Percentiles rank a stretch among this genome's conserved stretches.
These are phyloP conservation scores for Thermophis baileyi DNA, from an alignment of 2,113 vertebrate species.

Conservation along the genomic window DNA sequence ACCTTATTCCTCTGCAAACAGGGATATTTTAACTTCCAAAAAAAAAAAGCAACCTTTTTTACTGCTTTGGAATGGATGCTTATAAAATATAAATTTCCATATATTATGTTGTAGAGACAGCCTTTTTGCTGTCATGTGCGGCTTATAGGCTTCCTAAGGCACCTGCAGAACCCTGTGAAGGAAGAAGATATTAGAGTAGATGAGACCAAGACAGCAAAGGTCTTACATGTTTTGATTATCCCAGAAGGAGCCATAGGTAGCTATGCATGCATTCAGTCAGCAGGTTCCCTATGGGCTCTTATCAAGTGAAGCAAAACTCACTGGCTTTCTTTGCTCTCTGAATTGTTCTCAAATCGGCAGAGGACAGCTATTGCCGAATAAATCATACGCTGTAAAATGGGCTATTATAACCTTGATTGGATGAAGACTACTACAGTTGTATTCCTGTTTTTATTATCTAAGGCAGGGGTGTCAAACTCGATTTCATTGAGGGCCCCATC, in stretches of 20 bases:
- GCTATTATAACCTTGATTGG: background rate
- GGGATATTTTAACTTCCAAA: background rate
- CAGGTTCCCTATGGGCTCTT: background rate
- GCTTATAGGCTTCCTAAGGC: background rate
- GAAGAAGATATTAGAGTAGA: background rate
- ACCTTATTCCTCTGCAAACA: background rate
- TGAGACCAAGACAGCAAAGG: background rate
- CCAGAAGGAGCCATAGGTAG: background rate
- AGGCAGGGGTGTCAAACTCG: too few relatives aligned
- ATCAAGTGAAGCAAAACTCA: background rate
- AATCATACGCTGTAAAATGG: background rate
- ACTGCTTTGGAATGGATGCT: background rate
- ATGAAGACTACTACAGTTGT: background rate
- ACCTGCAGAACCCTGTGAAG: background rate
- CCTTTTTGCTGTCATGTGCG: background rate
- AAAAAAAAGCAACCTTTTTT: fast-evolving
- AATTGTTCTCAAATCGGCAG: background rate
- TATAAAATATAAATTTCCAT: background rate
- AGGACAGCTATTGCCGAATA: background rate
- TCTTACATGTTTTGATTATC: background rate
- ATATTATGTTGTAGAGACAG: background rate
- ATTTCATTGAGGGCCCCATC: too few relatives aligned
- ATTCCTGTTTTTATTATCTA: background rate
- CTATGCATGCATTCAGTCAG: background rate
- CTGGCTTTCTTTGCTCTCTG: background rate